phyloP scores from a whole-genome alignment of 2,797 vertebrate genomes.

The Tapera naevia region DNA sequence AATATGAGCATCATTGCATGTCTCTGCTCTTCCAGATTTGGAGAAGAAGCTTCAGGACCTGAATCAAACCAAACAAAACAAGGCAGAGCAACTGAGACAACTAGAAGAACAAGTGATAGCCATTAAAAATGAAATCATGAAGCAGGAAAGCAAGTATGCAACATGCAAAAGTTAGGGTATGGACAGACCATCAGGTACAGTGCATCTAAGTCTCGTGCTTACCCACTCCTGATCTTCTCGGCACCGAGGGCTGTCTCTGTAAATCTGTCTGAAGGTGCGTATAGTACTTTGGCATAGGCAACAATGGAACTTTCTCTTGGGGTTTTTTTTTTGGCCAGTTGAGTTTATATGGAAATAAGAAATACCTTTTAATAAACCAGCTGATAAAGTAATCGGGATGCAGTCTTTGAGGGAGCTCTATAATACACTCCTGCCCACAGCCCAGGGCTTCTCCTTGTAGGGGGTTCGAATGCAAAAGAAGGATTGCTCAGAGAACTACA shows the following conservation, averaged over 20 bases:
- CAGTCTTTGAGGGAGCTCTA: neutral
- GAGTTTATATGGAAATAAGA: neutral
- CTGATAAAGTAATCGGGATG: neutral
- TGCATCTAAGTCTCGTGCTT: neutral
- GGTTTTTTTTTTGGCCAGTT: neutral
- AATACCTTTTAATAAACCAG: slow-evolving; percentile 27
- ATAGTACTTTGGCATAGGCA: neutral
- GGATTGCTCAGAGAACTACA: neutral
- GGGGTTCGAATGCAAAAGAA: neutral
- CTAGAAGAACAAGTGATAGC: slow-evolving; percentile 75
- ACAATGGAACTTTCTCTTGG: neutral
- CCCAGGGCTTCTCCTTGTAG: neutral
- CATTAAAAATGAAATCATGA: slow-evolving; percentile 77
- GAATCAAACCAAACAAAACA: slow-evolving; percentile 76
- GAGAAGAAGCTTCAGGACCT: slow-evolving; percentile 82
- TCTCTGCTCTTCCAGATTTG: slow-evolving; percentile 80
- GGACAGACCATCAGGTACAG: neutral
- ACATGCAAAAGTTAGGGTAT: slow-evolving; percentile 70
- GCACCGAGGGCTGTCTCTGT: neutral
- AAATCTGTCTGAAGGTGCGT: neutral
- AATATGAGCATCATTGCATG: neutral
- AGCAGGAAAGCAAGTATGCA: slow-evolving; percentile 70
- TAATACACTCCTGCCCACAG: neutral
- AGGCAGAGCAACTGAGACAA: slow-evolving; percentile 75
- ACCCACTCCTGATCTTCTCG: neutral